phyloP scores from a whole-genome alignment of 2,113 vertebrate genomes.

The Colistium nudipinnis region DNA sequence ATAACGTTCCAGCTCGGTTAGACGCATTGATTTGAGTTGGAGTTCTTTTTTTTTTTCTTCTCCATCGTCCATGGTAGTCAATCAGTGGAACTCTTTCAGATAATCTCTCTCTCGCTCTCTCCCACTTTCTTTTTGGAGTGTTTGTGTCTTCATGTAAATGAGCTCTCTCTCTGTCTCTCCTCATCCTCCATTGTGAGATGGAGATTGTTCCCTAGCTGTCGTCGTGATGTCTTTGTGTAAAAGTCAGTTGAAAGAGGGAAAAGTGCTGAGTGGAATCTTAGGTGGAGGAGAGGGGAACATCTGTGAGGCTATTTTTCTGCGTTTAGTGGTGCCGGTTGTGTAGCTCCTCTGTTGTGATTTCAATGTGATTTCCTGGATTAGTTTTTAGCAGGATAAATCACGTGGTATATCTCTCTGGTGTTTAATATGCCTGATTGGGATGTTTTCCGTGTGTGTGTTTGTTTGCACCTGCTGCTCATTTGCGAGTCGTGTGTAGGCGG shows the following conservation, averaged over 20 bases:
- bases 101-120: not conserved
- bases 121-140: too few species aligned
- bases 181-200: slow-evolving; percentile 25
- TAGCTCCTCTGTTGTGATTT: slow-evolving; percentile 1
- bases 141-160: too few species aligned
- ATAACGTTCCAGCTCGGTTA: slow-evolving; percentile 64
- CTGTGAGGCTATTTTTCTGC: slow-evolving; percentile 44
- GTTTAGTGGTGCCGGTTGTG: not conserved
- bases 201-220: slow-evolving; percentile 35
- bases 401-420: not conserved
- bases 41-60: too few species aligned
- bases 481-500: too few species aligned
- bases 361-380: not conserved
- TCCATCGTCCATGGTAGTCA: slow-evolving; percentile 19
- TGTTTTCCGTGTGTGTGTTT: too few species aligned
- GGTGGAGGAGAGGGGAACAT: slow-evolving; percentile 41
- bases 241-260: slow-evolving; percentile 49
- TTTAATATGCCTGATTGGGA: not conserved
- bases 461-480: too few species aligned
- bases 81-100: slow-evolving; percentile 40
- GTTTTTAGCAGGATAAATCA: not conserved
- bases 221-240: slow-evolving; percentile 59
- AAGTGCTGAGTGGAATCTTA: slow-evolving; percentile 58
- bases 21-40: slow-evolving; percentile 41
- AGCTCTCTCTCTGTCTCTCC: slow-evolving; percentile 24